These are phyloP conservation scores for Orchestes rusci DNA, from an alignment of 2,888 invertebrate species.

Conservation along the genomic window DNA sequence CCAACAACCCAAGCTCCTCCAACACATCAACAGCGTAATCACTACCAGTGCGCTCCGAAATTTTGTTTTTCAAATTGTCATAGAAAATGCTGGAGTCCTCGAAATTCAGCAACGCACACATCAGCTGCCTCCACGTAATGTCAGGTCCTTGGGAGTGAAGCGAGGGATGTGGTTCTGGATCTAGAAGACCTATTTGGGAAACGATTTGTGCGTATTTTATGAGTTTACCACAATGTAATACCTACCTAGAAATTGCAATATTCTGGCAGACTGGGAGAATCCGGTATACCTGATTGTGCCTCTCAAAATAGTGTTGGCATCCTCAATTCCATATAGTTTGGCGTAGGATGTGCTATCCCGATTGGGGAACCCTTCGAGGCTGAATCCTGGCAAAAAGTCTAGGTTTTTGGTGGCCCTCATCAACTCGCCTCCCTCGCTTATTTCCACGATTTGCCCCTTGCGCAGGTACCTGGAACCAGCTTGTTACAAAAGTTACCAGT, in stretches of 20 bases:
- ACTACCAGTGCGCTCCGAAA: slow-evolving; percentile 71
- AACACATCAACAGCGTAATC: slow-evolving; percentile 65
- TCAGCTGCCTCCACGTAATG: slow-evolving; percentile 85
- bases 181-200: slow-evolving; percentile 77
- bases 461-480: slow-evolving; percentile 29
- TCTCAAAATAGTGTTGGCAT: slow-evolving; percentile 81
- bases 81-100: slow-evolving; percentile 83
- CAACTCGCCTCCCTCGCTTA: slow-evolving; percentile 80
- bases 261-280: slow-evolving; percentile 81
- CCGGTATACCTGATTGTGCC: slow-evolving; percentile 90
- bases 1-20: slow-evolving; percentile 81
- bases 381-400: slow-evolving; percentile 93
- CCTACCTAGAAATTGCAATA: slow-evolving; percentile 58
- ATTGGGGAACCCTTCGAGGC: slow-evolving; percentile 94
- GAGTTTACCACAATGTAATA: too few species aligned
- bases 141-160: slow-evolving; percentile 95
- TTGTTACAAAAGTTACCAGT: slow-evolving; percentile 1
- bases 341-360: slow-evolving; percentile 89
- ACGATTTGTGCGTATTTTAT: background rate
- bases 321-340: slow-evolving; percentile 74
- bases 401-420: slow-evolving; percentile 74
- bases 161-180: slow-evolving; percentile 75
- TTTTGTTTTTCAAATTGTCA: slow-evolving; percentile 80
- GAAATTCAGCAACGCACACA: slow-evolving; percentile 79
- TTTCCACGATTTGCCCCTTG: slow-evolving; percentile 64